Conservation (phyloP, 2,113 vertebrate species). For the Danionella cerebrum region DNA sequence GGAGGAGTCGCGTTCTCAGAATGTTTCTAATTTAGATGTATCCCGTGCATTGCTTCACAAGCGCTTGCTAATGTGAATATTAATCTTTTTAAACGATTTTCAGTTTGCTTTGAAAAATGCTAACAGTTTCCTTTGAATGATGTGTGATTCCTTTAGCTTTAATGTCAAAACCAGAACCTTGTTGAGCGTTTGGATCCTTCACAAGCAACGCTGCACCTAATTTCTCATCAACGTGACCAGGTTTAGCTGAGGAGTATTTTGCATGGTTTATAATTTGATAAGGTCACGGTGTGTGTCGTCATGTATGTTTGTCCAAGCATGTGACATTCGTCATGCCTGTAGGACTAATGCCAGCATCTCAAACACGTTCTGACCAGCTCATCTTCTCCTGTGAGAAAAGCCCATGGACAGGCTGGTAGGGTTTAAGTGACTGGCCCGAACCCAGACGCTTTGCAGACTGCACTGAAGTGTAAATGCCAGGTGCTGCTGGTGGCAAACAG, state of each 20-base stretch:
- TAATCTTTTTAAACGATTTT: too few relatives aligned
- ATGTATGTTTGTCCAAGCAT: slow-evolving; percentile 9
- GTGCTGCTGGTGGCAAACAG: slow-evolving; percentile 64
- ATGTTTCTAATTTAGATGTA: neutral
- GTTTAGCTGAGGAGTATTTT: too few relatives aligned
- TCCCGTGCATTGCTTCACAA: neutral
- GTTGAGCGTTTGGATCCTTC: too few relatives aligned
- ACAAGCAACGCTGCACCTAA: too few relatives aligned
- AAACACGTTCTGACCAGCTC: neutral
- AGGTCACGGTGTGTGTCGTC: neutral
- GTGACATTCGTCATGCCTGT: neutral
- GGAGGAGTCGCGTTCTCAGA: neutral
- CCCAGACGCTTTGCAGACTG: slow-evolving; percentile 41
- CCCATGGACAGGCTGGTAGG: slow-evolving; percentile 50
- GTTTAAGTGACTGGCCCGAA: slow-evolving; percentile 41
- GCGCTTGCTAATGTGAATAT: neutral
- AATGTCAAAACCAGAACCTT: too few relatives aligned
- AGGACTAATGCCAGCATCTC: neutral
- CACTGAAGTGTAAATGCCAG: slow-evolving; percentile 71
- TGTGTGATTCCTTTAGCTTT: too few relatives aligned
- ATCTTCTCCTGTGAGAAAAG: slow-evolving; percentile 19
- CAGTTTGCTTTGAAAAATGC: neutral
- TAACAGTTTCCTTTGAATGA: too few relatives aligned
- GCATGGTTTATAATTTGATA: too few relatives aligned
- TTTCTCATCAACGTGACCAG: too few relatives aligned